These are phyloP conservation scores for Portunus trituberculatus DNA, from an alignment of 1,140 invertebrate genomes.

Conservation along the genomic window DNA sequence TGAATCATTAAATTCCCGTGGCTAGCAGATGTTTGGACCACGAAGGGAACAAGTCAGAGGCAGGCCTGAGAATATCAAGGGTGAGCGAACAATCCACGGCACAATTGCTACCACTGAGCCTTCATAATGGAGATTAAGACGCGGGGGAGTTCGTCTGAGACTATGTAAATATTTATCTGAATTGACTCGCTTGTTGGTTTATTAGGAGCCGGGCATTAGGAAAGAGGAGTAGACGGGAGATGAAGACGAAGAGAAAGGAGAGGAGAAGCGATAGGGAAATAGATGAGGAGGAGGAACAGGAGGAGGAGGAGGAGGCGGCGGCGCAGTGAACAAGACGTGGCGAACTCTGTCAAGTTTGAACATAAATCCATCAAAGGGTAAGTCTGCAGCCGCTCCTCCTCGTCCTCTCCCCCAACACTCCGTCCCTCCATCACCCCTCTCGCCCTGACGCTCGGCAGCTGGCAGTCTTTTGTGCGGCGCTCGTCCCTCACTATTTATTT, in stretches of 20 bases:
- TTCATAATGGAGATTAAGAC: constrained; percentile 1
- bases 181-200: neutral
- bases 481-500: constrained; percentile 1
- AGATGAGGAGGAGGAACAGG: neutral
- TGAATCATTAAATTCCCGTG: neutral
- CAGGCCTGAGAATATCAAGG: neutral
- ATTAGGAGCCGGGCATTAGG: neutral
- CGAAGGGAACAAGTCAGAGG: neutral
- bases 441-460: neutral
- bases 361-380: neutral
- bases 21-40: neutral
- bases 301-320: neutral
- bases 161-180: neutral
- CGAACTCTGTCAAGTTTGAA: neutral
- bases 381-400: neutral
- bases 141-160: neutral
- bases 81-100: neutral
- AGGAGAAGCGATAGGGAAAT: too few relatives aligned
- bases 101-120: neutral
- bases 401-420: neutral
- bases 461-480: neutral
- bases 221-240: neutral
- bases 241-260: neutral
- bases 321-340: neutral
- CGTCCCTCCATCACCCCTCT: neutral